These are phyloP conservation scores for Cylas formicarius DNA, from an alignment of 1,140 invertebrate species.

Conservation along the genomic window DNA sequence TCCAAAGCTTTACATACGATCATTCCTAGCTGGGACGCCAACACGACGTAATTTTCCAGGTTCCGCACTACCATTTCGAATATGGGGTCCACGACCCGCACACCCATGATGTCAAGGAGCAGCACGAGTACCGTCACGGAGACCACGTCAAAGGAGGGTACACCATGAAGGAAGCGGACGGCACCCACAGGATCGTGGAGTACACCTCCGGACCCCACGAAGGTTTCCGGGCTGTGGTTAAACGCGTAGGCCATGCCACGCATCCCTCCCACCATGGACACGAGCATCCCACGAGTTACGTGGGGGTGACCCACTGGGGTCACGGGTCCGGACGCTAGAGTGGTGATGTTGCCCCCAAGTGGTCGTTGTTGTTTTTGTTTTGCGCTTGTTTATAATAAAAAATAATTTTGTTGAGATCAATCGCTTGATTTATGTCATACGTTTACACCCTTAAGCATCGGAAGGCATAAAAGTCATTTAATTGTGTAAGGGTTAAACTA, in stretches of 20 bases:
- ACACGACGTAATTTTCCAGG: no score
- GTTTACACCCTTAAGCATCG: no score
- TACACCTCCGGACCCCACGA: conserved; percentile 41
- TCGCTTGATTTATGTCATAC: no score
- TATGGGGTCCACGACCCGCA: conserved; percentile 45
- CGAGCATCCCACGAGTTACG: conserved; percentile 15
- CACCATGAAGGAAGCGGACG: conserved; percentile 42
- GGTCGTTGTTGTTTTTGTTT: no score
- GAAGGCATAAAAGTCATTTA: no score
- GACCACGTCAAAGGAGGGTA: conserved; percentile 43
- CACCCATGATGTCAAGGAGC: conserved; percentile 45
- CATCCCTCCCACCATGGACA: conserved; percentile 22
- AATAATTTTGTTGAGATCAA: no score
- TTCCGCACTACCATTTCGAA: conserved; percentile 41
- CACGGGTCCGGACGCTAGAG: conserved; percentile 17
- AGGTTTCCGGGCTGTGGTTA: conserved; percentile 36
- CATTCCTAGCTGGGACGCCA: no score
- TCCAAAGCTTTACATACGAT: no score
- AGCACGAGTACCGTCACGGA: conserved; percentile 45
- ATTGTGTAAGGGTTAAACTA: no score
- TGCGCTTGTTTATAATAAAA: no score
- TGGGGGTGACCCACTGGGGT: conserved; percentile 22
- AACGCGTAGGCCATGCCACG: conserved; percentile 27
- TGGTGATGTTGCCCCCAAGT: no score
- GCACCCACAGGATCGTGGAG: conserved; percentile 41